Evolutionary conservation across 2,888 invertebrate species (phyloP).

Genomic region (Patella depressa): DNA sequence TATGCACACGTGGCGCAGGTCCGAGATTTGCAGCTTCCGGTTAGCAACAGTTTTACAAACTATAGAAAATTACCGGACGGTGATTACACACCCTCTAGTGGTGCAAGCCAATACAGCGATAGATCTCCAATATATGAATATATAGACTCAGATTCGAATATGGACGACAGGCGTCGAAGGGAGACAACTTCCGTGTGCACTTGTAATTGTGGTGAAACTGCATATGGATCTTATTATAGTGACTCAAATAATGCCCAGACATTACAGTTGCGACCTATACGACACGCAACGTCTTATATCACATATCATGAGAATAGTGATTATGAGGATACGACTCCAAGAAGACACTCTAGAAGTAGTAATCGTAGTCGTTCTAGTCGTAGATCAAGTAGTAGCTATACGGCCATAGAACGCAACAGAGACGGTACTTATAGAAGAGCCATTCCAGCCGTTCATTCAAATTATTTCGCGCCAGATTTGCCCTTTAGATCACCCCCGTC

Average conservation of each 20-base stretch:
- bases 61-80: slow-evolving; percentile 5
- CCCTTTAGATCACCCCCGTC: not conserved
- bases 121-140: slow-evolving; percentile 8
- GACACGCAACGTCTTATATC: not conserved
- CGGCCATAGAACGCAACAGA: slow-evolving; percentile 7
- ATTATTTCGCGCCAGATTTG: slow-evolving; percentile 18
- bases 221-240: slow-evolving; percentile 5
- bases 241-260: not conserved
- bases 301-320: slow-evolving; percentile 8
- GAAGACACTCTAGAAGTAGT: slow-evolving; percentile 5
- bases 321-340: not conserved
- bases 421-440: slow-evolving; percentile 12
- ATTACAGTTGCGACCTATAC: slow-evolving; percentile 5
- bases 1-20: not conserved
- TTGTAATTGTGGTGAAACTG: slow-evolving; percentile 4
- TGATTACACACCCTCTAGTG: not conserved
- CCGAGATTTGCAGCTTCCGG: not conserved
- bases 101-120: slow-evolving; percentile 4
- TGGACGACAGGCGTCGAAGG: slow-evolving; percentile 4
- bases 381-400: not conserved
- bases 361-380: slow-evolving; percentile 3
- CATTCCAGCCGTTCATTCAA: slow-evolving; percentile 25
- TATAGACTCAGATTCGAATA: not conserved
- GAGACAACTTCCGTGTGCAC: not conserved
- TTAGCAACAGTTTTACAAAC: slow-evolving; percentile 5